Evolutionary conservation across 2,888 invertebrate species (phyloP).

Genomic region (Eristalis pertinax): DNA sequence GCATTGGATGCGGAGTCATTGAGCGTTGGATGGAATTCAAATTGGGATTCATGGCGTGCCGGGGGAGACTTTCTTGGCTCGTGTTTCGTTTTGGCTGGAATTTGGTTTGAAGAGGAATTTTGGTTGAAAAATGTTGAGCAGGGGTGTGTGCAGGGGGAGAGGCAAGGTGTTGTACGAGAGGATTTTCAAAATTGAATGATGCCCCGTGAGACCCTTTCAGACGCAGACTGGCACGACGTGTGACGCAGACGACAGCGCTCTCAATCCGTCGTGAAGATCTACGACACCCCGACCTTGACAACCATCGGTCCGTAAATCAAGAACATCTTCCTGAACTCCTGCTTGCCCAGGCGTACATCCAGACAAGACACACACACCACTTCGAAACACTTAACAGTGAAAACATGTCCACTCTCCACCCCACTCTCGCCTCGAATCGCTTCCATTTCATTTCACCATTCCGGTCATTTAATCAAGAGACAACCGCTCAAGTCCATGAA

Average conservation of each 20-base stretch:
- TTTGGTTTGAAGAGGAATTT: neutral
- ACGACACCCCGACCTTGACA: too few species aligned
- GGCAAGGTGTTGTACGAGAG: too few species aligned
- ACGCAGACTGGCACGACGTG: too few species aligned
- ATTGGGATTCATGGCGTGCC: neutral
- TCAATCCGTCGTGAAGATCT: too few species aligned
- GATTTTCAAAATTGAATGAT: too few species aligned
- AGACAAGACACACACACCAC: neutral
- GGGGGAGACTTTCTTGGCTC: neutral
- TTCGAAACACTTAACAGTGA: conserved; percentile 23
- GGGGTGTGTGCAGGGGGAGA: too few species aligned
- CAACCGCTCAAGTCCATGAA: conserved; percentile 60
- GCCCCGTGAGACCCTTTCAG: too few species aligned
- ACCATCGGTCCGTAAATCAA: too few species aligned
- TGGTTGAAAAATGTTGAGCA: neutral
- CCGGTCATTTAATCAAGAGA: conserved; percentile 61
- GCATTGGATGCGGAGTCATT: neutral
- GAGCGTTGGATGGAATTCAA: conserved; percentile 11
- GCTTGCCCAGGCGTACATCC: neutral
- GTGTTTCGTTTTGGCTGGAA: neutral
- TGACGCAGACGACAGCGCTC: too few species aligned
- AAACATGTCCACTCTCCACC: neutral
- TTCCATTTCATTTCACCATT: conserved; percentile 62
- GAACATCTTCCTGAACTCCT: too few species aligned
- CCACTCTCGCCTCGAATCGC: conserved; percentile 6